These are phyloP conservation scores for Scomber scombrus DNA, from an alignment of 2,113 vertebrate genomes.

Conservation along the genomic window DNA sequence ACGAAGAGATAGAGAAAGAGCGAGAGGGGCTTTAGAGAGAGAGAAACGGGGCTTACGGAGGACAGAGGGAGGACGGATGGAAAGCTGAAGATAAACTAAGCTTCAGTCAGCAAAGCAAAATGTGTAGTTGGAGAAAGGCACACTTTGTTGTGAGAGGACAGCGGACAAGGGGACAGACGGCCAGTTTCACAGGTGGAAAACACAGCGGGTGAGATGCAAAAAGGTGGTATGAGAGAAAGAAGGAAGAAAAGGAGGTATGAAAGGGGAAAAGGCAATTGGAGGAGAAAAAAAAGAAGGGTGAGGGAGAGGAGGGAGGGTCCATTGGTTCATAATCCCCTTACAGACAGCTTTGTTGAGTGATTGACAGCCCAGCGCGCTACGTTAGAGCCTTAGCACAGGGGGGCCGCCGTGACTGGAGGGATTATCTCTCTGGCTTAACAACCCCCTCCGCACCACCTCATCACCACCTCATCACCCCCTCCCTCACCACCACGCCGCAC, in stretches of 20 bases:
- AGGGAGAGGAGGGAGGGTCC: conserved; percentile 60
- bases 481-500: conserved; percentile 18
- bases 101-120: conserved; percentile 69
- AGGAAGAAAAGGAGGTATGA: not conserved
- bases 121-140: conserved; percentile 39
- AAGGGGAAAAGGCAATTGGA: conserved; percentile 19
- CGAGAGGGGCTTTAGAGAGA: conserved; percentile 48
- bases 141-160: conserved; percentile 58
- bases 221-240: not conserved
- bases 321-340: conserved; percentile 83
- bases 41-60: conserved; percentile 64
- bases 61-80: conserved; percentile 67
- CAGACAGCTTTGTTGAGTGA: conserved; percentile 87
- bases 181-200: conserved; percentile 42
- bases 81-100: conserved; percentile 75
- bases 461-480: conserved; percentile 43
- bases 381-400: conserved; percentile 63
- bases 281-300: conserved; percentile 20
- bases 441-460: not conserved
- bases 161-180: conserved; percentile 46
- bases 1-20: conserved; percentile 70
- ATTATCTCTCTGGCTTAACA: conserved; percentile 78
- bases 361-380: conserved; percentile 82
- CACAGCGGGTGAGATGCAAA: conserved; percentile 11
- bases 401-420: conserved; percentile 72